Conservation (phyloP, 2,797 vertebrate genomes). For the Percopsis omiscomaycus region DNA sequence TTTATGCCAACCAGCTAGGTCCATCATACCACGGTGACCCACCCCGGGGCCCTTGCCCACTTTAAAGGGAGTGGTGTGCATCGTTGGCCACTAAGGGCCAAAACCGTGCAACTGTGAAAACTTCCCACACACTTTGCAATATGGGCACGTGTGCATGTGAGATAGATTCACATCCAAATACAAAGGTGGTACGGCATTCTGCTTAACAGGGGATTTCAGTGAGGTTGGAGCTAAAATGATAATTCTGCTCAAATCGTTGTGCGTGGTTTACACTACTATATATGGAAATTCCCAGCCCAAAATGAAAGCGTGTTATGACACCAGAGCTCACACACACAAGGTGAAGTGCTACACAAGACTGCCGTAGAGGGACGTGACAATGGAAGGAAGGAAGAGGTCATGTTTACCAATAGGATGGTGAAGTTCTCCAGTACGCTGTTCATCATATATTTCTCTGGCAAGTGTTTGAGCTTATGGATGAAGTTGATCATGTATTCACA, state of each 20-base stretch:
- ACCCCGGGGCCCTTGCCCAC: constrained; percentile 32
- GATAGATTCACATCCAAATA: no score
- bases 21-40: constrained; percentile 33
- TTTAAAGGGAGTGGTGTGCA: not conserved
- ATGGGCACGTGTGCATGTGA: no score
- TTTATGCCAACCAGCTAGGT: constrained; percentile 35
- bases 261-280: no score
- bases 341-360: not conserved
- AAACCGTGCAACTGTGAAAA: no score
- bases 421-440: constrained; percentile 99
- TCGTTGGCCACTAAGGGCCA: no score
- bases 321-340: not conserved
- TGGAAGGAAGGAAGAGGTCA: not conserved
- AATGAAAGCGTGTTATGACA: no score
- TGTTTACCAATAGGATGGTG: constrained; percentile 95
- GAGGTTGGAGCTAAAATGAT: no score
- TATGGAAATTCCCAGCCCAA: no score
- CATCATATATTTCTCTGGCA: constrained; percentile 99
- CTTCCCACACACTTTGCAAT: no score
- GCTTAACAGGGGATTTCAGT: no score
- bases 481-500: constrained; percentile 99
- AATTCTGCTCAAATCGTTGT: no score
- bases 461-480: constrained; percentile 99
- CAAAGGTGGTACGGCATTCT: no score
- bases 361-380: constrained; percentile 3